Conservation (phyloP, 2,888 invertebrate genomes). For the Heliconius ethilla region DNA sequence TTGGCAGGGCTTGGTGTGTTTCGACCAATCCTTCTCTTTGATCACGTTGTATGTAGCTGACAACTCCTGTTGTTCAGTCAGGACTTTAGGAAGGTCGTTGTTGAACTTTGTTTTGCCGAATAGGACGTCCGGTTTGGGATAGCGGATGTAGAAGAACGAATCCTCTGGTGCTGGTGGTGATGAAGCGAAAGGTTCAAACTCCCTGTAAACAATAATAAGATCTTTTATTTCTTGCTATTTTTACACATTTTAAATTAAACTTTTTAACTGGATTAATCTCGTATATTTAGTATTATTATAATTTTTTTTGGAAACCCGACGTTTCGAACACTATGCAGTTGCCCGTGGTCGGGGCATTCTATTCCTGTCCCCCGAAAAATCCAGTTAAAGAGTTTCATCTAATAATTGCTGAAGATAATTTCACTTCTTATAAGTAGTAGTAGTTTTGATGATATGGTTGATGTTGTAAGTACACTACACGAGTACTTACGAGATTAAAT, state of each 20-base stretch:
- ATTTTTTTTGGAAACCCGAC: too few species aligned
- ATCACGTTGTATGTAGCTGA: constrained; percentile 56
- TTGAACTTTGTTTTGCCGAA: constrained; percentile 62
- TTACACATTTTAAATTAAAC: too few species aligned
- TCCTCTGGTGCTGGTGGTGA: constrained; percentile 90
- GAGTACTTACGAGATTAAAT: constrained; percentile 65
- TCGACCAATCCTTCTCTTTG: constrained; percentile 81
- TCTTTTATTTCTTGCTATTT: background rate
- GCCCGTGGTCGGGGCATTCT: background rate
- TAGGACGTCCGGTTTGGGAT: constrained; percentile 77
- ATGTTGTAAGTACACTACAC: background rate
- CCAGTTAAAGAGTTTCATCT: background rate
- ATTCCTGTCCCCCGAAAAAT: background rate
- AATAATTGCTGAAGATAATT: background rate
- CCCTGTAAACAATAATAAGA: constrained; percentile 60
- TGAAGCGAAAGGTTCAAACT: constrained; percentile 74
- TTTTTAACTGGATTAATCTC: background rate
- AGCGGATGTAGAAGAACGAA: constrained; percentile 86
- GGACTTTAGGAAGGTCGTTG: constrained; percentile 55
- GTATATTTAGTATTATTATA: background rate
- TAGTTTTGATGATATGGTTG: too few species aligned
- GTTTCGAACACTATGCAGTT: too few species aligned
- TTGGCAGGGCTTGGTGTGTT: constrained; percentile 86
- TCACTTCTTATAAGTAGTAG: background rate
- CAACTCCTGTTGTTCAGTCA: constrained; percentile 58